phyloP scores from a whole-genome alignment of 2,888 invertebrate species.

The Balanococcus diminutus region DNA sequence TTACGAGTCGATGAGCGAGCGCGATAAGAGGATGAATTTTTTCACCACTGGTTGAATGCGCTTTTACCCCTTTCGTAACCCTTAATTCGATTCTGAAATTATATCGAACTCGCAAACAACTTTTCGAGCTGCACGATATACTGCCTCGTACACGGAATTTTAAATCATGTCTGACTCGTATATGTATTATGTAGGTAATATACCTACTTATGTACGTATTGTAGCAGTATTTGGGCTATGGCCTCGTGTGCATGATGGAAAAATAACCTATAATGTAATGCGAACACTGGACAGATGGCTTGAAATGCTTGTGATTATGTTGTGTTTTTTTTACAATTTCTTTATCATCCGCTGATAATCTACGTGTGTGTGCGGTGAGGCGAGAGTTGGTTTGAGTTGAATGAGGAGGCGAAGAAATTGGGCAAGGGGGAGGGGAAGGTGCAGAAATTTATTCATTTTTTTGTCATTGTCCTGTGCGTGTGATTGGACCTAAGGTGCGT shows the following conservation, averaged over 20 bases:
- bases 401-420: not conserved
- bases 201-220: not conserved
- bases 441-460: not conserved
- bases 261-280: not conserved
- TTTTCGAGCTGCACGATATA: not conserved
- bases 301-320: not conserved
- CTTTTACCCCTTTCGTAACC: not conserved
- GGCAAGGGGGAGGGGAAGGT: not conserved
- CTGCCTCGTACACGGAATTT: slow-evolving; percentile 13
- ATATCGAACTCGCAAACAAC: slow-evolving; percentile 22
- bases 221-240: not conserved
- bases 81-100: not conserved
- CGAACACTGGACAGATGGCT: not conserved
- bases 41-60: slow-evolving; percentile 17
- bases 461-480: not conserved
- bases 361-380: not conserved
- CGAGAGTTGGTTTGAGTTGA: not conserved
- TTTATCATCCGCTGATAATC: not conserved
- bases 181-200: not conserved
- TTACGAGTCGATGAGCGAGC: slow-evolving; percentile 4
- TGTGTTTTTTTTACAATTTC: not conserved
- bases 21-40: slow-evolving; percentile 16
- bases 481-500: not conserved
- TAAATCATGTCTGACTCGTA: not conserved
- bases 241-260: not conserved